phyloP scores from a whole-genome alignment of 2,797 vertebrate species.

The Scomberomorus guttatus region DNA sequence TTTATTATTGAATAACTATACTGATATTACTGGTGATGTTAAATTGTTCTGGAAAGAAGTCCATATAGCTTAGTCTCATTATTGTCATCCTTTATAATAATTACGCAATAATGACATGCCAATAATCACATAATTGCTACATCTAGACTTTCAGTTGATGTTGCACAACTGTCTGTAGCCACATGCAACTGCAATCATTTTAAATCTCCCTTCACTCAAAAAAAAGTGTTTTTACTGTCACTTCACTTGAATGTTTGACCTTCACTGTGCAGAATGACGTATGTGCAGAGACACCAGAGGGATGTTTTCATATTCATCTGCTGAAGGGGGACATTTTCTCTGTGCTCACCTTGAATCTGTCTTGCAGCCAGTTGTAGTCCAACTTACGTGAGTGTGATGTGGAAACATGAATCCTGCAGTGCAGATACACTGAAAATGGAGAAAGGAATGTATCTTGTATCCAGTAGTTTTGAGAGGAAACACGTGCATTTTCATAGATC shows the following conservation, averaged over 20 bases:
- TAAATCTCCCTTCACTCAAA: neutral
- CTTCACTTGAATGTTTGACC: neutral
- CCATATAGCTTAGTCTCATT: neutral
- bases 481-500: neutral
- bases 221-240: neutral
- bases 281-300: neutral
- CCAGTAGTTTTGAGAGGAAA: neutral
- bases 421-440: neutral
- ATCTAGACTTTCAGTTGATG: too few relatives aligned
- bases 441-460: neutral
- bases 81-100: neutral
- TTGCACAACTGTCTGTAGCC: too few relatives aligned
- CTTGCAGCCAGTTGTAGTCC: neutral
- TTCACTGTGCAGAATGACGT: neutral
- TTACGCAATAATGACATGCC: neutral
- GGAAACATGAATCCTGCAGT: too few relatives aligned
- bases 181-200: neutral
- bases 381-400: neutral
- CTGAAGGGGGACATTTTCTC: neutral
- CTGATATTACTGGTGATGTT: neutral
- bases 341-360: neutral
- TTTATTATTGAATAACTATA: too few relatives aligned
- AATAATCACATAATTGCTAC: too few relatives aligned
- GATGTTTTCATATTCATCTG: neutral
- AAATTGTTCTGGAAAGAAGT: neutral